Evolutionary conservation across 2,888 invertebrate genomes (phyloP).

Genomic region (Callyntrura sp.): DNA sequence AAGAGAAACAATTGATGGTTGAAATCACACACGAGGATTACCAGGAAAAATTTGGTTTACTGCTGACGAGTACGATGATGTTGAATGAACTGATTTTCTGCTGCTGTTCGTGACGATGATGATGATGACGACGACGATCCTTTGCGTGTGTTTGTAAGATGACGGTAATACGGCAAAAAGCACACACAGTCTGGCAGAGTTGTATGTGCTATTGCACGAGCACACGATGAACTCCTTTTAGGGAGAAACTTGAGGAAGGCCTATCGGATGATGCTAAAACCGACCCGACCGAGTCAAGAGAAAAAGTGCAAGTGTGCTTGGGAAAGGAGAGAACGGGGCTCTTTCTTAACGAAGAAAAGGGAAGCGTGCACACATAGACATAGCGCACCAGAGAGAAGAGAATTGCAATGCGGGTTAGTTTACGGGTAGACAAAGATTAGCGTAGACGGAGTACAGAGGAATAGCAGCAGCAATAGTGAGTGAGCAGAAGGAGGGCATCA

Average conservation of each 20-base stretch:
- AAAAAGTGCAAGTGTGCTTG: conserved; percentile 67
- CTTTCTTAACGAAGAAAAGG: conserved; percentile 33
- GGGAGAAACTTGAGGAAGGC: conserved; percentile 31
- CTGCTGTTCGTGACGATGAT: background rate
- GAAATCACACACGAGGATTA: background rate
- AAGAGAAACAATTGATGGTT: no score
- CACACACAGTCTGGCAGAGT: no score
- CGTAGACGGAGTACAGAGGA: no score
- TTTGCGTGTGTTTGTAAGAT: background rate
- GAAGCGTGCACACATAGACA: no score
- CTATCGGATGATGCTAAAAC: conserved; percentile 30
- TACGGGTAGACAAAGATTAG: no score
- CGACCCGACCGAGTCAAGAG: conserved; percentile 74
- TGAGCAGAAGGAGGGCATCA: no score
- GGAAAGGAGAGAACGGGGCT: conserved; percentile 46
- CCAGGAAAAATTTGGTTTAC: background rate
- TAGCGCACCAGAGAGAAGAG: no score
- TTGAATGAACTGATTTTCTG: background rate
- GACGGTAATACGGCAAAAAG: background rate
- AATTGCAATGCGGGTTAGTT: no score
- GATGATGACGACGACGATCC: background rate
- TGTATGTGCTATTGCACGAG: no score
- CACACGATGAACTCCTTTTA: conserved; percentile 38
- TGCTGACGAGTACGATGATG: background rate
- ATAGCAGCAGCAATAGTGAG: no score